Evolutionary conservation across 2,113 vertebrate genomes (phyloP), one percentile per base, ranked within the genome.

Genomic region (Zosterops hypoxanthus): DNA sequence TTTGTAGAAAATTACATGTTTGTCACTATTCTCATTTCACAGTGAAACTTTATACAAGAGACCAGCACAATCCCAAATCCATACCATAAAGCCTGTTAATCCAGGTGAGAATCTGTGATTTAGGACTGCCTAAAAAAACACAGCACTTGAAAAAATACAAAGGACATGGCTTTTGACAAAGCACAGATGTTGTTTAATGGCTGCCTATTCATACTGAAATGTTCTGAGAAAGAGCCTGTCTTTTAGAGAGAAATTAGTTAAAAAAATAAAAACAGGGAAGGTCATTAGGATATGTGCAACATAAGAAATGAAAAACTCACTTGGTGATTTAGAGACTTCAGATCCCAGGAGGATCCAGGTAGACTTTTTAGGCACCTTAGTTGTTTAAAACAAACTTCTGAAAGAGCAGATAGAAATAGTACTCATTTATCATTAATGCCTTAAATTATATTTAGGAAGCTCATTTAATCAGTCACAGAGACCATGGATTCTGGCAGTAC

Each of bases 391-490:
- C 15, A 93, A 81, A 92, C 28, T 91, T 89, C 55, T 86, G 73
- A 82, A 84, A 79, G 46, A 94, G 14, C 49, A 61, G 69, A 82
- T 31, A 84, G 77, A 94, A 94, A 97, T 78, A 90, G 91, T 36
- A 81, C 52, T 88, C 77, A 95, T 96, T 95, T 91, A 84, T 91
- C 89, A 91, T 95, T 94, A 84, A 96, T 84, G 57, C 24, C 23
- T 82, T 64, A 95, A 94, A 92, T 92, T 92, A 91, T 95, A 95
- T 95, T 97, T 94, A 94, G 95, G 80, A 88, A 87, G 36, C 4
- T 87, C 73, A 56, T 86, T 92, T 95, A 87, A 92, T 89, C 65
- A 82, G 83, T 91, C 73, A 15, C 31, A 94, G n/a, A 91, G 73
- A 84, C 31, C 53, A 82, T 13, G 53, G 72, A 64, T n/a, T 92